Percentiles rank a stretch among this genome's conserved stretches.
These are phyloP conservation scores for Nettapus auritus DNA, from an alignment of 2,113 vertebrate species.

Conservation along the genomic window DNA sequence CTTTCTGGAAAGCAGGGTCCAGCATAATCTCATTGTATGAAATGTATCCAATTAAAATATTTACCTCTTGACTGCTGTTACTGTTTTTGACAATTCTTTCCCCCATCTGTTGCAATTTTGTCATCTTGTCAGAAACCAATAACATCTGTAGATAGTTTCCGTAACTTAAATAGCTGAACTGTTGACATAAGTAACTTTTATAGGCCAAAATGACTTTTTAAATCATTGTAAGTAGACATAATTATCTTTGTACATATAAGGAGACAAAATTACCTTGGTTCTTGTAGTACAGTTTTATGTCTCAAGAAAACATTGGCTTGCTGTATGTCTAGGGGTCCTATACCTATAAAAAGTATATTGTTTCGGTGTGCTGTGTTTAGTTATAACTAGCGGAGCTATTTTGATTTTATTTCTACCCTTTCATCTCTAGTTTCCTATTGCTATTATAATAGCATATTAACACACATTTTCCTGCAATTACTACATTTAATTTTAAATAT, in stretches of 20 bases:
- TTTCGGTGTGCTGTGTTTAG: not conserved
- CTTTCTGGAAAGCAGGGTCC: not conserved
- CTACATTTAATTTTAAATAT: slow-evolving; percentile 54
- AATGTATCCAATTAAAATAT: not conserved
- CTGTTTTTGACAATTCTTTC: not conserved
- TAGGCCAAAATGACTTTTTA: not conserved
- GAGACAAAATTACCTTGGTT: not conserved
- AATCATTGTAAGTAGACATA: not conserved
- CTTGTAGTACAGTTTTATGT: not conserved
- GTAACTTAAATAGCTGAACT: not conserved
- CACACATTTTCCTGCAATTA: slow-evolving; percentile 62
- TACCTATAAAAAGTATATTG: not conserved
- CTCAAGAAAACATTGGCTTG: not conserved
- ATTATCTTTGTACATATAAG: not conserved
- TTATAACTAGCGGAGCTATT: not conserved
- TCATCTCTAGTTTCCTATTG: slow-evolving; percentile 18
- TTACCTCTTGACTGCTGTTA: not conserved
- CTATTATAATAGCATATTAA: slow-evolving; percentile 21
- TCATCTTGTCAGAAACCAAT: not conserved
- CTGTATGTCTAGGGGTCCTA: not conserved
- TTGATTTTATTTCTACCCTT: slow-evolving; percentile 7
- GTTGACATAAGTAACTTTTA: not conserved
- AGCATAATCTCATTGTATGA: not conserved
- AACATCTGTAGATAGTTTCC: not conserved
- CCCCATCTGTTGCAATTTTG: not conserved